phyloP scores from a whole-genome alignment of 2,113 vertebrate genomes.

The Prietella phreatophila region DNA sequence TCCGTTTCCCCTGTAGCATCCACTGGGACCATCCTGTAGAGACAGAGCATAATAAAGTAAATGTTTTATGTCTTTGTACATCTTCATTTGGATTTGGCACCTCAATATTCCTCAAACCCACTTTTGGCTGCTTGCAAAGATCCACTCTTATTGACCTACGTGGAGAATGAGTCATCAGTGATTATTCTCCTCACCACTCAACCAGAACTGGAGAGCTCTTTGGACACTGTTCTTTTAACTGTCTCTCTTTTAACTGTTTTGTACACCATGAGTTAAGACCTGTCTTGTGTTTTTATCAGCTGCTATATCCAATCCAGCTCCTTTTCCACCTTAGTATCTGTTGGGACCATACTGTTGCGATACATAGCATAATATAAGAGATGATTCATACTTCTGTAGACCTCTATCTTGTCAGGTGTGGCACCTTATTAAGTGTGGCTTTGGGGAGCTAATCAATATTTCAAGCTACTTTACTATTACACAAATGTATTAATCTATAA shows the following conservation, averaged over 20 bases:
- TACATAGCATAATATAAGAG: not conserved
- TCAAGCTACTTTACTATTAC: not conserved
- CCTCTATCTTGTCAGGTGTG: not conserved
- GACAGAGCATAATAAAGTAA: not conserved
- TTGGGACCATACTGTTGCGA: not conserved
- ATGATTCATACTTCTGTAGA: not conserved
- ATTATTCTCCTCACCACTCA: not conserved
- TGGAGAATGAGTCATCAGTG: not conserved
- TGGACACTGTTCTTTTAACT: not conserved
- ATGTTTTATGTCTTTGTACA: not conserved
- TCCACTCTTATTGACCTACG: not conserved
- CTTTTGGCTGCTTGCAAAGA: not conserved
- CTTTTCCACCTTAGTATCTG: not conserved
- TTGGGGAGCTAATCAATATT: not conserved
- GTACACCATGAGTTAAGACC: not conserved
- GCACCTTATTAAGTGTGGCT: not conserved
- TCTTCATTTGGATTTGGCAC: not conserved
- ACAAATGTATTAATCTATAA: not conserved
- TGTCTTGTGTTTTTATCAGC: not conserved
- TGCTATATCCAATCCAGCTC: not conserved
- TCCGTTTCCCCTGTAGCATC: not conserved
- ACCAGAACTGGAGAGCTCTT: not conserved
- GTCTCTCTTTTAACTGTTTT: not conserved
- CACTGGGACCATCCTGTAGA: not conserved
- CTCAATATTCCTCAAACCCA: constrained; percentile 1